Conservation (phyloP, 2,113 vertebrate species). For the Echinops telfairi region DNA sequence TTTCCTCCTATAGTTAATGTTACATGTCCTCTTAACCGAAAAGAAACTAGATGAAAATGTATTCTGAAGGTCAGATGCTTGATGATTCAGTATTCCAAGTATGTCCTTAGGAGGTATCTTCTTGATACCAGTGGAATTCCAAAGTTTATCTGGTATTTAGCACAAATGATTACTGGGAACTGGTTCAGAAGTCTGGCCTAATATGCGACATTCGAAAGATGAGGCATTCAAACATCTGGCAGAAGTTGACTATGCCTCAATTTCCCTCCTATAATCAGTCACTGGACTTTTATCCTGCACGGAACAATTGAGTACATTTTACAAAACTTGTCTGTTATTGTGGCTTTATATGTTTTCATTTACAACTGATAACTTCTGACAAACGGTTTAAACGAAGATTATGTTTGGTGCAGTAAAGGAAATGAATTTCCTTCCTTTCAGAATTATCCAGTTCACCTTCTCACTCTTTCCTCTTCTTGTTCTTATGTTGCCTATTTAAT, state of each 20-base stretch:
- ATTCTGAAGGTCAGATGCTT: not conserved
- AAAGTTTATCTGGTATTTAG: conserved; percentile 10
- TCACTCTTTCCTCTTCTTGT: not conserved
- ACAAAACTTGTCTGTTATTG: conserved; percentile 30
- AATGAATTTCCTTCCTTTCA: not conserved
- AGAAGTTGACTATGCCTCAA: not conserved
- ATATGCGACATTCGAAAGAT: not conserved
- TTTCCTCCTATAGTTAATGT: conserved; percentile 20
- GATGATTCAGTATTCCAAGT: not conserved
- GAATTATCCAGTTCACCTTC: conserved; percentile 16
- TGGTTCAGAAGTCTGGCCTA: not conserved
- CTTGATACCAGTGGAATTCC: not conserved
- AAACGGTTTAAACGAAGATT: not conserved
- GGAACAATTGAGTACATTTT: not conserved
- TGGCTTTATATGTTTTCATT: conserved; percentile 32
- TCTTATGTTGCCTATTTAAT: conserved; percentile 56
- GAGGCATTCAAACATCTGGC: not conserved
- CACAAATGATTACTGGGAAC: not conserved
- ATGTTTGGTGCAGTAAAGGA: not conserved
- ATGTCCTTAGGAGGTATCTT: not conserved
- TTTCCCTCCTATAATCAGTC: conserved; percentile 28
- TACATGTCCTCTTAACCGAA: not conserved
- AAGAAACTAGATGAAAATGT: conserved; percentile 26
- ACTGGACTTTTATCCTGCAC: not conserved
- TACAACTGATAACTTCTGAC: not conserved